Evolutionary conservation across 2,888 invertebrate genomes (phyloP).

Genomic region (Melieria crassipennis): DNA sequence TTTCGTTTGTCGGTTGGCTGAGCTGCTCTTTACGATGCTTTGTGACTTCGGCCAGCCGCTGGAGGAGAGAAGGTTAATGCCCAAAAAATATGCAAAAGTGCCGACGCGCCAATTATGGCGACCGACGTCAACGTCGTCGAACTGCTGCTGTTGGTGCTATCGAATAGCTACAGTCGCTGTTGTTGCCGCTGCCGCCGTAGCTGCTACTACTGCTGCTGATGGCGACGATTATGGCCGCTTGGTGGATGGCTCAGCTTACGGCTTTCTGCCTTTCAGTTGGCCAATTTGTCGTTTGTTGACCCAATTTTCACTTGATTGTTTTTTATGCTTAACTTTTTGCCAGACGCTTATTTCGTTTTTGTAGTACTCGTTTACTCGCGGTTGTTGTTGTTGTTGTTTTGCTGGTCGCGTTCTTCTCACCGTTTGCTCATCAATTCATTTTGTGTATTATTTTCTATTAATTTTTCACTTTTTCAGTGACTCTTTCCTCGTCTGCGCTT

Average conservation of each 20-base stretch:
- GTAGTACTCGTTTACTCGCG: not conserved
- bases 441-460: not conserved
- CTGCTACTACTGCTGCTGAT: not conserved
- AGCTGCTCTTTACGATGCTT: not conserved
- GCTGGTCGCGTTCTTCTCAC: not conserved
- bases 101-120: no score
- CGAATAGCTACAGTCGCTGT: not conserved
- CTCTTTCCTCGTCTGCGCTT: not conserved
- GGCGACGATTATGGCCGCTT: no score
- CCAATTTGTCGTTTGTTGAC: not conserved
- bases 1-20: constrained; percentile 33
- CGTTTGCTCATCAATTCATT: not conserved
- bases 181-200: not conserved
- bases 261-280: not conserved
- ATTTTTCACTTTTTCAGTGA: not conserved
- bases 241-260: no score
- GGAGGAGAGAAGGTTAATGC: not conserved
- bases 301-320: constrained; percentile 11
- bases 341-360: not conserved
- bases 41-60: not conserved
- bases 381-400: not conserved
- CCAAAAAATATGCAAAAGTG: not conserved
- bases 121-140: no score
- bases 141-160: no score
- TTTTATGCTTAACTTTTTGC: no score